Percentiles rank a stretch among this genome's conserved stretches.
These are phyloP conservation scores for Orientallactaga sibirica DNA, from an alignment of 2,797 vertebrate genomes.

Conservation along the genomic window DNA sequence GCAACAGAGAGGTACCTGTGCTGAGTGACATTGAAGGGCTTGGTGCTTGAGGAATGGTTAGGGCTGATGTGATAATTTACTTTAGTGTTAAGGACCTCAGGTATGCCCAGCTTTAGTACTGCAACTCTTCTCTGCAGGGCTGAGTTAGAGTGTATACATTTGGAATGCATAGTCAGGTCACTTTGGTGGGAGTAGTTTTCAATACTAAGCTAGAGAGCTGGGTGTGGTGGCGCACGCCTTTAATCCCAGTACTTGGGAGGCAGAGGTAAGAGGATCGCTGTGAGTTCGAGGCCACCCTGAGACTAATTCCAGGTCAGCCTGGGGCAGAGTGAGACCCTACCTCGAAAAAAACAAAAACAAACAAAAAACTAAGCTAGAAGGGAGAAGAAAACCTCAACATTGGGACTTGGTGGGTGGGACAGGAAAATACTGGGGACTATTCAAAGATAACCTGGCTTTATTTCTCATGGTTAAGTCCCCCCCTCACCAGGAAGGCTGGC, in stretches of 20 bases:
- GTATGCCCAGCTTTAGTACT: not conserved
- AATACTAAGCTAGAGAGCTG: not conserved
- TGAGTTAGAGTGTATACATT: slow-evolving; percentile 8
- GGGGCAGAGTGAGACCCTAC: too few relatives aligned
- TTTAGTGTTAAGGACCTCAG: not conserved
- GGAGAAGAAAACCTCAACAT: too few relatives aligned
- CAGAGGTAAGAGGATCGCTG: not conserved
- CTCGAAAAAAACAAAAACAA: too few relatives aligned
- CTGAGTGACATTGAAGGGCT: not conserved
- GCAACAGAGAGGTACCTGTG: not conserved
- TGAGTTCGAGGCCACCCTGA: too few relatives aligned
- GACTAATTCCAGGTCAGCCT: too few relatives aligned
- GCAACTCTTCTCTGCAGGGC: not conserved
- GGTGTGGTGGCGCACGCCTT: too few relatives aligned
- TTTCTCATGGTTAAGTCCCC: slow-evolving; percentile 6
- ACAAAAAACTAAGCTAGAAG: too few relatives aligned
- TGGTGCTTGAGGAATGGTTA: slow-evolving; percentile 9
- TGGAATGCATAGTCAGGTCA: not conserved
- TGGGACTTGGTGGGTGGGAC: too few relatives aligned
- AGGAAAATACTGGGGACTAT: not conserved
- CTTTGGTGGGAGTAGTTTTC: slow-evolving; percentile 55
- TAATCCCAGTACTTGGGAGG: not conserved
- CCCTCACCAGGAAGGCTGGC: not conserved
- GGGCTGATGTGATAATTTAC: not conserved
- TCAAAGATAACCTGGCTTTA: slow-evolving; percentile 14